Evolutionary conservation across 1,140 invertebrate species (phyloP), one percentile per base, ranked within the genome.

Genomic region (Armadillidium nasatum): DNA sequence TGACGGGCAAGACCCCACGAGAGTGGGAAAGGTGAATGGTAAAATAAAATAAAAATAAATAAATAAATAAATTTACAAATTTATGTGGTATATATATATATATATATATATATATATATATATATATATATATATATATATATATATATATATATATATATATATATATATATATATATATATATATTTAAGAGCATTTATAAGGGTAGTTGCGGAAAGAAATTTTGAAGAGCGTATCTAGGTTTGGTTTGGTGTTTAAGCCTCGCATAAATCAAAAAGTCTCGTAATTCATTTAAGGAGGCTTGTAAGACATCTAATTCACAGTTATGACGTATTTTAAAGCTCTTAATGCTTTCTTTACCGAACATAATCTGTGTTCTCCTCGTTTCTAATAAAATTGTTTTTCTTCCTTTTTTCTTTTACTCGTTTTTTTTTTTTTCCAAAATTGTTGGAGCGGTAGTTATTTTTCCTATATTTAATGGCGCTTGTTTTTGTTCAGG

Each of bases 51-150:
- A n/a, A n/a, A n/a, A n/a, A n/a, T n/a, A n/a, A n/a, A n/a, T n/a
- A n/a, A n/a, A n/a, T n/a, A n/a, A n/a, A n/a, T n/a, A n/a, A n/a
- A n/a, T n/a, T n/a, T n/a, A n/a, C n/a, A n/a, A n/a, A n/a, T n/a
- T n/a, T n/a, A n/a, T n/a, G n/a, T n/a, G n/a, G 7, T 60, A 60
- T 60, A 60, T 60, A 60, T 60, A 60, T 60, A 60, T 60, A 60
- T 60, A 60, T 60, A 15, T 15, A 60, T 60, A 60, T 60, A 60
- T 60, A 60, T 60, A 60, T 60, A 60, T 60, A 60, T 60, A 60
- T 60, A 60, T 60, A 60, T 60, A 60, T 60, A 60, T 60, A 60
- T 60, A 60, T 60, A 60, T 60, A 60, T 60, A 60, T 60, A 15
- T 15, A 60, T 60, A 60, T 60, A 60, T 60, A 60, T 60, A 60